These are phyloP conservation scores for Eonycteris spelaea DNA, from an alignment of 2,113 vertebrate genomes.

Conservation along the genomic window DNA sequence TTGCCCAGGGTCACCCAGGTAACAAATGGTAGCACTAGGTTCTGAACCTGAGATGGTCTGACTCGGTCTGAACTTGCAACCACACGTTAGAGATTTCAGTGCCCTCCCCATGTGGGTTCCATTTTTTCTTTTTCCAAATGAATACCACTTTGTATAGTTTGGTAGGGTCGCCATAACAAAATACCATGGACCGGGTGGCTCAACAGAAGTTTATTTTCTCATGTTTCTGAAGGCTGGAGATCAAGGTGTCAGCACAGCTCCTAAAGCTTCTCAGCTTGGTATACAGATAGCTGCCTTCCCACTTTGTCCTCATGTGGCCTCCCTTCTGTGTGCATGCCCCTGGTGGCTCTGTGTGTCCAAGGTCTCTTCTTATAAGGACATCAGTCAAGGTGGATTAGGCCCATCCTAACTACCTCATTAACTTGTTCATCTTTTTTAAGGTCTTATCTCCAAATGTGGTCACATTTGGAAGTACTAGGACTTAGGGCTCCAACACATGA, in stretches of 20 bases:
- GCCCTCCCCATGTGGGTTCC: background rate
- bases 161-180: background rate
- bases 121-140: background rate
- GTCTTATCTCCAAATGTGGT: background rate
- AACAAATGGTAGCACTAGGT: background rate
- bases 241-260: background rate
- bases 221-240: background rate
- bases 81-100: background rate
- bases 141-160: background rate
- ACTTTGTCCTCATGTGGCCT: fast-evolving
- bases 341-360: background rate
- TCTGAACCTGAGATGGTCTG: background rate
- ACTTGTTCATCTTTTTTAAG: background rate
- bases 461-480: background rate
- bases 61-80: background rate
- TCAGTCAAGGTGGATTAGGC: background rate
- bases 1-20: background rate
- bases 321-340: background rate
- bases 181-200: background rate
- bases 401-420: background rate
- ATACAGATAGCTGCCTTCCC: background rate
- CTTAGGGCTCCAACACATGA: background rate
- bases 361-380: background rate
- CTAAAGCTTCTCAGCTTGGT: background rate
- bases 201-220: background rate